Base-by-base conservation (phyloP, 2,113 vertebrate species). In the Nothoprocta perdicaria region DNA sequence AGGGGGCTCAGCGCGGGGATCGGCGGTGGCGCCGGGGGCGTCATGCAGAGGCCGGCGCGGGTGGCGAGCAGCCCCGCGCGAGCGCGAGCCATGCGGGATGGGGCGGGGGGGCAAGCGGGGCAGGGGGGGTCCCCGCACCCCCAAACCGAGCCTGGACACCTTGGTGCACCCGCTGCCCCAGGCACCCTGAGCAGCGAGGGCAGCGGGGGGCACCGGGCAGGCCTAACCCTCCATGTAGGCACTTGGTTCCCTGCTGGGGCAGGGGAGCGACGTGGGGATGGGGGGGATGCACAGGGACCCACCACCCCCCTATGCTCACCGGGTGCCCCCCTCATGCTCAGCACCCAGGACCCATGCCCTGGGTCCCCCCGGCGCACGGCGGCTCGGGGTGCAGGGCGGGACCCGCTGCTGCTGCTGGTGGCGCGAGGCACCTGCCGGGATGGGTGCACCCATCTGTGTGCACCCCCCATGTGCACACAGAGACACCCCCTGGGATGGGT, bases 211-310 rank as follows among this genome's bases (percentile, higher is more conserved):
- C 19, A 5, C 66, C 5, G 66, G 66, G 43, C 31, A 33, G 66
- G 21, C 43, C 43, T 48, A 43, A 10, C 57, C 89, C 89, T 95
- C 76, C 67, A 1, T 89, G 87, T 96, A 96, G 95, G 95, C 94
- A 95, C 95, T 96, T 95, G 81, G 67, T 92, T 90, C 81, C 96
- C 93, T 92, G 92, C 86, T 23, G 53, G 80, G 53, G 78, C 45
- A 23, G 48, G 50, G 63, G 53, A 88, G 72, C 46, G 74, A 88
- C 41, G 23, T 6, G 8, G 65, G 7, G 14, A 48, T 8, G 45
- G 18, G 45, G 9, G 86, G 60, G 50, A 87, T 38, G 1, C 61
- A 60, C 72, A 6, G 3, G 57, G 66, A 63, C n/a, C n/a, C 61
- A 1, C 15, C 0, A 8, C 48, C 67, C 48, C 66, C 80, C 67